A percentile compares a stretch with the other conserved stretches of the same genome.
These are phyloP conservation scores for Macropodus opercularis DNA, from an alignment of 2,797 vertebrate species.

Conservation along the genomic window DNA sequence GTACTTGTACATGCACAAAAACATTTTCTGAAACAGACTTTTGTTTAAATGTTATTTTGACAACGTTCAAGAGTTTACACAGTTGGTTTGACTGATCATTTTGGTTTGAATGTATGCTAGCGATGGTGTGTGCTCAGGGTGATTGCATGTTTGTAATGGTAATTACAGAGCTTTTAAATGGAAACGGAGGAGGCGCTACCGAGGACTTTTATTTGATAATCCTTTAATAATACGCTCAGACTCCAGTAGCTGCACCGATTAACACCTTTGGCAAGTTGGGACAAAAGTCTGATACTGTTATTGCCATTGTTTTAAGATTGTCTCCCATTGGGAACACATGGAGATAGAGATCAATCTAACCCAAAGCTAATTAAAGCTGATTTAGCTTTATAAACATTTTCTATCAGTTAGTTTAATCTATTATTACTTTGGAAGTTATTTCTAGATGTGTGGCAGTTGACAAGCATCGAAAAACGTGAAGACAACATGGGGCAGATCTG, in stretches of 20 bases:
- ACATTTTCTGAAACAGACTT: constrained; percentile 10
- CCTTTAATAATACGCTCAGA: constrained; percentile 16
- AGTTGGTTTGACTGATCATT: constrained; percentile 5
- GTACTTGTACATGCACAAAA: constrained; percentile 42
- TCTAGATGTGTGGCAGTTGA: neutral
- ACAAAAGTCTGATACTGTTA: constrained; percentile 13
- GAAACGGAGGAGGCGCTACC: neutral
- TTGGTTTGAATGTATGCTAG: constrained; percentile 22
- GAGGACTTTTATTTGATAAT: constrained; percentile 2
- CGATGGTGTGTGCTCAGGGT: constrained; percentile 6
- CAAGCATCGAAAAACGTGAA: neutral
- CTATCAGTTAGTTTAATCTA: neutral
- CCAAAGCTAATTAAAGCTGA: neutral
- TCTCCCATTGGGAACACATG: neutral
- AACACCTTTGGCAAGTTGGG: constrained; percentile 28
- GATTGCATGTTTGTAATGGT: constrained; percentile 10
- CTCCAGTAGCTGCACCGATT: constrained; percentile 31
- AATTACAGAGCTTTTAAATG: constrained; percentile 2
- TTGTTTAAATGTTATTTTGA: constrained; percentile 6
- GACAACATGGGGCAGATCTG: neutral
- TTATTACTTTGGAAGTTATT: neutral
- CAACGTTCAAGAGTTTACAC: constrained; percentile 17
- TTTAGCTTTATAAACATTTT: too few relatives aligned
- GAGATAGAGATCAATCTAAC: neutral
- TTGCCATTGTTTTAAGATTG: neutral